Percentiles rank a stretch among this genome's conserved stretches.
Conservation (phyloP, 2,797 vertebrate species). For the Aldrovandia affinis region DNA sequence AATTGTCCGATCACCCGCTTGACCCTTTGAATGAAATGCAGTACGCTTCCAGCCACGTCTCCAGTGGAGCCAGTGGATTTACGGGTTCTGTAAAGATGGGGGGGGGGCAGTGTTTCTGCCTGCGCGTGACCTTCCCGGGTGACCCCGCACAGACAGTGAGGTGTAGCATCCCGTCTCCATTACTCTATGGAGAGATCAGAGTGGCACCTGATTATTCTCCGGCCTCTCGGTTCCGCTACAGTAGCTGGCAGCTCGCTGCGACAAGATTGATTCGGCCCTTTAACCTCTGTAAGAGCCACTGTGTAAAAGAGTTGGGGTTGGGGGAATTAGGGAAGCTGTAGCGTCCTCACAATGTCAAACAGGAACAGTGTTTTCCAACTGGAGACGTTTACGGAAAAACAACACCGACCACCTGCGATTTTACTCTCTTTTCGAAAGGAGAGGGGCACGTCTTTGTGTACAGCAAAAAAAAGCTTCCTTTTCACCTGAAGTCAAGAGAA, state of each 20-base stretch:
- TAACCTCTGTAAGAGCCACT: conserved; percentile 71
- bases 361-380: too few species aligned
- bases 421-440: not conserved
- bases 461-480: not conserved
- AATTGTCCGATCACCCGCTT: not conserved
- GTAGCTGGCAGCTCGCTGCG: conserved; percentile 62
- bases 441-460: not conserved
- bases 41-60: not conserved
- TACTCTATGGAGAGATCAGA: conserved; percentile 64
- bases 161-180: conserved; percentile 56
- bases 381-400: too few species aligned
- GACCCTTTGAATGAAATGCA: not conserved
- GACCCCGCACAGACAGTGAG: conserved; percentile 28
- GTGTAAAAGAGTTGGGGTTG: conserved; percentile 59
- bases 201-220: conserved; percentile 70
- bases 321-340: conserved; percentile 68
- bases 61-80: not conserved
- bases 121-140: not conserved
- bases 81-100: not conserved
- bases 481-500: not conserved
- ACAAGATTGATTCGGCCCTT: conserved; percentile 77
- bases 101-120: not conserved
- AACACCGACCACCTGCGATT: not conserved
- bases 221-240: conserved; percentile 69
- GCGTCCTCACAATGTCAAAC: conserved; percentile 53